These are phyloP conservation scores for Mallotus villosus DNA, from an alignment of 2,797 vertebrate genomes.

Conservation along the genomic window DNA sequence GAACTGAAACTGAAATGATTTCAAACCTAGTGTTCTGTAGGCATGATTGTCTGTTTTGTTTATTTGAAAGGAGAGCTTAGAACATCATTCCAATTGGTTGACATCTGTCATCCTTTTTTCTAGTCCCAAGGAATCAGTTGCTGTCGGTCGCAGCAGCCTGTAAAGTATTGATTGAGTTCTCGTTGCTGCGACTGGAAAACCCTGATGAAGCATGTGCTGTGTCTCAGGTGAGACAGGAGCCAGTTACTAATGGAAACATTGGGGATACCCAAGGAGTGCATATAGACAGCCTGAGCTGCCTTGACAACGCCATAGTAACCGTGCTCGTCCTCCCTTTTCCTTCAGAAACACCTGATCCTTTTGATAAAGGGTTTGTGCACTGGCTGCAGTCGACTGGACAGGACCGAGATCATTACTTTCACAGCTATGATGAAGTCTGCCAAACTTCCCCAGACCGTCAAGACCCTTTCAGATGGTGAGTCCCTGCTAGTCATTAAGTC, in stretches of 20 bases:
- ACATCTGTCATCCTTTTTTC: constrained; percentile 26
- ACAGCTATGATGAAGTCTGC: constrained; percentile 99
- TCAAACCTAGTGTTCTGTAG: no score
- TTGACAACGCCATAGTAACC: background rate
- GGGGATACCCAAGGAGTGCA: background rate
- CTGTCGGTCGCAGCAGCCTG: constrained; percentile 95
- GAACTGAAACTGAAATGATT: background rate
- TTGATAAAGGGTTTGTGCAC: constrained; percentile 98
- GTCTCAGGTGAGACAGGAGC: constrained; percentile 86
- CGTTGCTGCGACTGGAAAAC: constrained; percentile 92
- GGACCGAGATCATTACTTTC: constrained; percentile 98
- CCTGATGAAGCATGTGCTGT: constrained; percentile 98
- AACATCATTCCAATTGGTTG: background rate
- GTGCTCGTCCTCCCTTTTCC: constrained; percentile 3
- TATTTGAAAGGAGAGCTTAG: background rate
- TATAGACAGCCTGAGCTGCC: background rate
- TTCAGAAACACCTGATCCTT: constrained; percentile 96
- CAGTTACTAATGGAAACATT: no score
- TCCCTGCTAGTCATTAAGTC: constrained; percentile 1
- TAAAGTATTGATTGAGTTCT: constrained; percentile 98
- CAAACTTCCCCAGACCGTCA: constrained; percentile 96
- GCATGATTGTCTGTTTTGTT: background rate
- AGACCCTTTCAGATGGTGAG: constrained; percentile 96
- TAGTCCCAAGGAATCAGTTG: constrained; percentile 95
- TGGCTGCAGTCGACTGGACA: constrained; percentile 94